These are phyloP conservation scores for Perizoma flavofasciatum DNA, from an alignment of 2,888 invertebrate species.

Conservation along the genomic window DNA sequence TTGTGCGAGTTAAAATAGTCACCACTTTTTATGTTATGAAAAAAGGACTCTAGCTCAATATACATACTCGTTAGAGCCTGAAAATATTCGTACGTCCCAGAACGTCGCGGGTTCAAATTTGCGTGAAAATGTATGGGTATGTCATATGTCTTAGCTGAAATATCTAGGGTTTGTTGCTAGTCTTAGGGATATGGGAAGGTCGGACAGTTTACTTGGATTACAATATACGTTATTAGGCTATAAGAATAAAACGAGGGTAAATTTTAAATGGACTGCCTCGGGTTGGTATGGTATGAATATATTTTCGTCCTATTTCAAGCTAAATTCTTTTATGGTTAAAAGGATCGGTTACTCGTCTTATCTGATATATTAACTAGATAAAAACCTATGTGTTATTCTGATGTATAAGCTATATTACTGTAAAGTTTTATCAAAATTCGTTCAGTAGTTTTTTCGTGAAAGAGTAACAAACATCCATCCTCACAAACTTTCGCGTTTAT, in stretches of 20 bases:
- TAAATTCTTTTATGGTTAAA: slow-evolving; percentile 11
- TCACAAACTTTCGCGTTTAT: too few species aligned
- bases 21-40: slow-evolving; percentile 18
- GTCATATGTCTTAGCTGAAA: slow-evolving; percentile 61
- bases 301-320: slow-evolving; percentile 20
- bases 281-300: slow-evolving; percentile 20
- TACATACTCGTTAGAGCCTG: slow-evolving; percentile 46
- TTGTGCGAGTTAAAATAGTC: slow-evolving; percentile 12
- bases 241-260: slow-evolving; percentile 26
- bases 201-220: slow-evolving; percentile 45
- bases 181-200: slow-evolving; percentile 41
- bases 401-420: too few species aligned
- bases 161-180: slow-evolving; percentile 48
- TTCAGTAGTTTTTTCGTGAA: too few species aligned
- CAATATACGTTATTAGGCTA: slow-evolving; percentile 33
- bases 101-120: slow-evolving; percentile 57
- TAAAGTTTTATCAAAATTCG: too few species aligned
- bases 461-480: too few species aligned
- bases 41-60: slow-evolving; percentile 27
- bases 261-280: slow-evolving; percentile 22
- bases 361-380: too few species aligned
- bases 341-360: background rate
- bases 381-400: too few species aligned
- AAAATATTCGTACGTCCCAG: slow-evolving; percentile 50
- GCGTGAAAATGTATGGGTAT: slow-evolving; percentile 68